Evolutionary conservation across 2,797 vertebrate species (phyloP).

Genomic region (Semaprochilodus insignis): DNA sequence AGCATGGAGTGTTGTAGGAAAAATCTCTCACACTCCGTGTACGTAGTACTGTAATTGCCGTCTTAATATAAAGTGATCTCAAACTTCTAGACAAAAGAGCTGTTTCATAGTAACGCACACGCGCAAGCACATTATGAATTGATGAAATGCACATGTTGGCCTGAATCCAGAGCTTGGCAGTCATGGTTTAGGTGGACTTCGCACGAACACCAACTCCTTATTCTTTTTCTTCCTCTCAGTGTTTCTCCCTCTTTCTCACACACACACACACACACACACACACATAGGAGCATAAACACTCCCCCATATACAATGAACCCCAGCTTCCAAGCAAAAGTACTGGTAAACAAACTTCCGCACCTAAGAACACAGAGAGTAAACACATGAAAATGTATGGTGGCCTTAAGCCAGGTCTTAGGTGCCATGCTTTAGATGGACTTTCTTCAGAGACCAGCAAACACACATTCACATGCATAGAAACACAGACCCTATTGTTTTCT

Average conservation of each 20-base stretch:
- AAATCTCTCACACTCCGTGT: conserved; percentile 13
- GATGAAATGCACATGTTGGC: conserved; percentile 60
- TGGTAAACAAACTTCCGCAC: background rate
- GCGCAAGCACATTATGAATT: conserved; percentile 34
- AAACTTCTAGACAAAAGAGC: conserved; percentile 34
- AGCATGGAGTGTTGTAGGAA: conserved; percentile 13
- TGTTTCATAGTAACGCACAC: conserved; percentile 43
- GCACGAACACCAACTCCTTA: conserved; percentile 5
- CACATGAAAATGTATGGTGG: background rate
- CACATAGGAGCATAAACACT: background rate
- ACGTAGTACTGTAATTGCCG: background rate
- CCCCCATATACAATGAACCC: conserved; percentile 1
- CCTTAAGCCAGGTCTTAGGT: background rate
- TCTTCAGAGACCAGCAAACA: no score
- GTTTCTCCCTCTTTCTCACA: no score
- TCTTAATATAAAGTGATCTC: conserved; percentile 11
- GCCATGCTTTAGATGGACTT: no score
- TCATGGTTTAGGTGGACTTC: conserved; percentile 40
- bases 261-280: no score
- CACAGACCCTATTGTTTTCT: no score
- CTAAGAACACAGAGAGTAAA: background rate
- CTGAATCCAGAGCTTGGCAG: conserved; percentile 43
- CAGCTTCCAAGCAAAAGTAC: background rate
- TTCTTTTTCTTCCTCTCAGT: conserved; percentile 6
- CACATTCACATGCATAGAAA: background rate